Evolutionary conservation across 2,888 invertebrate genomes (phyloP), one percentile per base, ranked within the genome.

Genomic region (Scaptomyza flava): DNA sequence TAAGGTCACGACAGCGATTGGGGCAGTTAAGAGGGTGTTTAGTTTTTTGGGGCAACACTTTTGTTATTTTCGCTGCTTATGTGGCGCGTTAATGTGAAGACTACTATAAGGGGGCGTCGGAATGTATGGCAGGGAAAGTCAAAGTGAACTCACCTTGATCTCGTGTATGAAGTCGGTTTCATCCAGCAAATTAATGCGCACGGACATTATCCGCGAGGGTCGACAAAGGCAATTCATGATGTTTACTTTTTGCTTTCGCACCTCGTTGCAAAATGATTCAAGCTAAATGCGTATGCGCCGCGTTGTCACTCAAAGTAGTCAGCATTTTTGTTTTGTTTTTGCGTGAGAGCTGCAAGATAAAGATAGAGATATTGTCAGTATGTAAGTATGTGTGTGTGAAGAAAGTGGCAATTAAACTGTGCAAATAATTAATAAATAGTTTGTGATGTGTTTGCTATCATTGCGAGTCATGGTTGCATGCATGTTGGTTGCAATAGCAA

Each of bases 131-230:
- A 59, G 14, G 31, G 12, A 5, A 20, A 36, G 6, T 36, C 4
- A 36, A 34, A 34, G 3, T 34, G 14, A 41, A 62, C 94, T 93
- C 92, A 97, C 97, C 95, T 96, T 95, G 89, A 97, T 95, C 92
- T 98, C 98, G 91, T 97, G 96, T 78, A 97, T 93, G 72, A 98
- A 94, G 91, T 98, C 97, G 89, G 97, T 95, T 91, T 97, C 97
- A 91, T 98, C 98, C 86, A 98, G 94, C 80, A 98, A 94, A 89
- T 98, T 95, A 87, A 98, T 96, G 92, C 97, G 96, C 93, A 92
- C 92, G 88, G 92, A 89, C 90, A 92, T 91, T 77, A 91, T 92
- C 88, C 91, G 92, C 68, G 92, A 91, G 60, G 92, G 92, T 79
- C 92, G 89, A 74, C 92, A 92, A 66, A 92, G 89, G 77, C 92